Evolutionary conservation across 1,140 invertebrate genomes (phyloP).

Genomic region (Grapholita molesta): DNA sequence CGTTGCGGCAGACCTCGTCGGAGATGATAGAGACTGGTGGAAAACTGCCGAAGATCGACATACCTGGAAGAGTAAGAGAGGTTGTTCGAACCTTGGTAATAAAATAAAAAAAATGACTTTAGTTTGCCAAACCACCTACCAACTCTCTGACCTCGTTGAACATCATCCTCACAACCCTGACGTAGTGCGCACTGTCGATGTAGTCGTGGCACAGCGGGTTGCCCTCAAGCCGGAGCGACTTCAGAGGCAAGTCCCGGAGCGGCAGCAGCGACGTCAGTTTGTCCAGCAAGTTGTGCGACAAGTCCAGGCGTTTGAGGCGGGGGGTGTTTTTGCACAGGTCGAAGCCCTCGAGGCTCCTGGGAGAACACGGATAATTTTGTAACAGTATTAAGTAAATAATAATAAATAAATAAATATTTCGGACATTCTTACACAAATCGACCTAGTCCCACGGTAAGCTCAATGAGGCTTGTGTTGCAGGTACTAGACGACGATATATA

Average conservation of each 20-base stretch:
- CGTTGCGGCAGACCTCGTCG: no score
- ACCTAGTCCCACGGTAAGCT: no score
- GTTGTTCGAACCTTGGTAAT: no score
- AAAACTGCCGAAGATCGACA: no score
- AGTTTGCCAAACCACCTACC: slow-evolving; percentile 55
- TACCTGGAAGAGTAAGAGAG: no score
- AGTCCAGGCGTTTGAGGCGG: slow-evolving; percentile 36
- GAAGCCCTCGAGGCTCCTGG: slow-evolving; percentile 48
- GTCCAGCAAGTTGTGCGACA: slow-evolving; percentile 49
- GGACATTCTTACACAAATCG: no score
- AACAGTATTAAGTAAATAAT: not conserved
- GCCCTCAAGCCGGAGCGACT: slow-evolving; percentile 61
- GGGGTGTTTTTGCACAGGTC: slow-evolving; percentile 37
- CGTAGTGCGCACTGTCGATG: slow-evolving; percentile 60
- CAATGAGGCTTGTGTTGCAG: no score
- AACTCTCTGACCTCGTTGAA: slow-evolving; percentile 59
- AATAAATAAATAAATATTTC: no score
- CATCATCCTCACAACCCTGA: slow-evolving; percentile 58
- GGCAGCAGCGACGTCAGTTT: slow-evolving; percentile 31
- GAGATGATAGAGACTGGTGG: no score
- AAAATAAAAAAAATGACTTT: no score
- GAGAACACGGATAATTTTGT: slow-evolving; percentile 21
- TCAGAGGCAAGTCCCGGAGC: slow-evolving; percentile 32
- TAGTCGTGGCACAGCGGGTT: slow-evolving; percentile 75
- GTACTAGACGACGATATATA: no score